phyloP scores from a whole-genome alignment of 2,888 invertebrate species.

The Meta bourneti region DNA sequence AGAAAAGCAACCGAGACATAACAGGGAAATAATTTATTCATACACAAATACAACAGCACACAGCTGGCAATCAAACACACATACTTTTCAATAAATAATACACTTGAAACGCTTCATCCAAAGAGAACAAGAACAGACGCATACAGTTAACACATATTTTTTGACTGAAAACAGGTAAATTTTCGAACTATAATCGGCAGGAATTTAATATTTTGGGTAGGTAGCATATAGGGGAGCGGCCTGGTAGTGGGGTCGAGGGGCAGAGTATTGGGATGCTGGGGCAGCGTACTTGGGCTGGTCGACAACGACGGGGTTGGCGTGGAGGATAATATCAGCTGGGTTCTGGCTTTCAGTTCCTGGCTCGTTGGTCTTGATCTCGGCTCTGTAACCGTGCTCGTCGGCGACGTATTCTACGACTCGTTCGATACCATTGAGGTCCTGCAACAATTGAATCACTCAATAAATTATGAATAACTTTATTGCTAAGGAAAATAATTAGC shows the following conservation, averaged over 20 bases:
- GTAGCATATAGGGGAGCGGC: constrained; percentile 38
- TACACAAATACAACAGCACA: too few relatives aligned
- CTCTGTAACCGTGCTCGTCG: constrained; percentile 77
- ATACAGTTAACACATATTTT: too few relatives aligned
- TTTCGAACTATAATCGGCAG: too few relatives aligned
- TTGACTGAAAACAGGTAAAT: too few relatives aligned
- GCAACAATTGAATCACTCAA: neutral
- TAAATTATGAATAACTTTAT: too few relatives aligned
- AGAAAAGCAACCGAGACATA: too few relatives aligned
- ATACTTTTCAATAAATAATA: too few relatives aligned
- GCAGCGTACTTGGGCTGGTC: constrained; percentile 45
- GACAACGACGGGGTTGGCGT: constrained; percentile 62
- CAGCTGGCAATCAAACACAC: too few relatives aligned
- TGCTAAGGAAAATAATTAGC: neutral
- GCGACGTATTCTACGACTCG: constrained; percentile 77
- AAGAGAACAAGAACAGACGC: too few relatives aligned
- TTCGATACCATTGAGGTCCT: constrained; percentile 74
- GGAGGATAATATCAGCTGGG: constrained; percentile 68
- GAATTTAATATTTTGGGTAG: constrained; percentile 43
- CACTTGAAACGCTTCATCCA: too few relatives aligned
- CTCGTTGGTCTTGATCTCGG: constrained; percentile 75
- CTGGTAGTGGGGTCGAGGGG: neutral
- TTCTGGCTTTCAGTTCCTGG: constrained; percentile 74
- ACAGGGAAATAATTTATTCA: too few relatives aligned
- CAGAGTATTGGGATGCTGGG: constrained; percentile 20